phyloP scores from a whole-genome alignment of 2,888 invertebrate species.

The Aspidiotus destructor region DNA sequence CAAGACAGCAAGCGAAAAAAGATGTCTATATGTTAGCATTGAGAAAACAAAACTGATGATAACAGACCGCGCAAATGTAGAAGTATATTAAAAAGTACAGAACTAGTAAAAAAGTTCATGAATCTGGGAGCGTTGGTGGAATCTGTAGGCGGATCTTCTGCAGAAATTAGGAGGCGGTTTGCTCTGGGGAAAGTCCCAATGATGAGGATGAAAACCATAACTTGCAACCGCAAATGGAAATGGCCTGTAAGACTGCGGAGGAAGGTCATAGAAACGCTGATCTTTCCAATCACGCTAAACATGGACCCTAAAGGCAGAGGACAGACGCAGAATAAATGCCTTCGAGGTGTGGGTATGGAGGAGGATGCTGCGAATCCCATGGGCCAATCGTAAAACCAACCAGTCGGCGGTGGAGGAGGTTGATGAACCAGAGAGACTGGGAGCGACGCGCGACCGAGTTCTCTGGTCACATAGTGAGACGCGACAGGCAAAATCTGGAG shows the following conservation, averaged over 20 bases:
- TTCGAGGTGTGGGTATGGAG: neutral
- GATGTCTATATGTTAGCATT: too few species aligned
- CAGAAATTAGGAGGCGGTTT: too few species aligned
- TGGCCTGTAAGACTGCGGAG: neutral
- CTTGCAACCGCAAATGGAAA: neutral
- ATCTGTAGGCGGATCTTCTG: too few species aligned
- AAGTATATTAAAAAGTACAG: too few species aligned
- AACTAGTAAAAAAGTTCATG: too few species aligned
- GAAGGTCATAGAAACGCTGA: neutral
- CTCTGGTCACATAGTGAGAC: neutral
- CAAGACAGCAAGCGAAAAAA: too few species aligned
- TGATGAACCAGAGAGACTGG: neutral
- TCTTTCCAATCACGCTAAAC: too few species aligned
- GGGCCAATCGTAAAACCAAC: neutral
- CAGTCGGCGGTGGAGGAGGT: neutral
- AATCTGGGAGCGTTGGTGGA: too few species aligned
- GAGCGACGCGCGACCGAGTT: neutral
- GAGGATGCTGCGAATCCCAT: neutral
- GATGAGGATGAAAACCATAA: neutral
- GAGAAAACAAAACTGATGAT: too few species aligned
- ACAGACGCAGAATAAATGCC: neutral
- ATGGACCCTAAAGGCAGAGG: neutral
- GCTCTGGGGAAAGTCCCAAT: too few species aligned
- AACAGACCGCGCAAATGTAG: too few species aligned
- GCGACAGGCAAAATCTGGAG: too few species aligned